Base-by-base conservation (phyloP, 37 sponge, comb jelly and placozoan genomes). In the Cladorhizidae sp. region DNA sequence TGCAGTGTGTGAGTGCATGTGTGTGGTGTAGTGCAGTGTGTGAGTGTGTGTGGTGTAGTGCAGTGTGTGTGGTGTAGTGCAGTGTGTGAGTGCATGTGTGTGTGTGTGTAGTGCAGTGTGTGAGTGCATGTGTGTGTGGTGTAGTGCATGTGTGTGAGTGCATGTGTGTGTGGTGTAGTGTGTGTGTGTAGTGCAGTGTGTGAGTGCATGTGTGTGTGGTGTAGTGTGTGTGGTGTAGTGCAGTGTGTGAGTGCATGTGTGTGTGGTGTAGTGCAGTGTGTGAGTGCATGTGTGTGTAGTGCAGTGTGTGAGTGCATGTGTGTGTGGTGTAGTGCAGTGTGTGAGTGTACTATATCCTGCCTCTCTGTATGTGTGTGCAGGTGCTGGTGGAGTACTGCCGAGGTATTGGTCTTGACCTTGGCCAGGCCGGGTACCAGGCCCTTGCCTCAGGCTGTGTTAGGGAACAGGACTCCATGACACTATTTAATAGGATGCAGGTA, bases 401-500 rank as follows among this genome's bases (percentile, higher is more conserved):
- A 26, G 25, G 17, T 2, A 56, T 36, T 3, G 76, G 69, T 3
- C 28, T 83, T 1, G 78, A 56, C n/a, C 15, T 64, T 26, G 78
- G 31, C 18, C 78, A 77, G 58, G 25, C 25, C 21, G 78, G 76
- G 29, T 87, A 87, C 76, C 74, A 80, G 49, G 81, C 76, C 23
- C 25, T 75, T 63, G 87, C 81, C 7, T 43, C 6, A 1, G 33
- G 76, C 59, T 87, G 87, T 35, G 21, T 0, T 20, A 70, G 45
- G 36, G 59, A 68, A 23, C 7, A 55, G 39, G 87, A 87, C 6
- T 81, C 75, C 1, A 36, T 80, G 40, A 22, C 63, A 37, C 68
- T 87, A n/a, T 51, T 80, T 49, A 41, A 64, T 33, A 74, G 74
- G 12, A 87, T 87, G 81, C 67, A 75, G 76, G 87, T 80, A 28